Percentiles rank a stretch among this genome's conserved stretches.
These are phyloP conservation scores for Labeo catla DNA, from an alignment of 2,113 vertebrate genomes.

Conservation along the genomic window DNA sequence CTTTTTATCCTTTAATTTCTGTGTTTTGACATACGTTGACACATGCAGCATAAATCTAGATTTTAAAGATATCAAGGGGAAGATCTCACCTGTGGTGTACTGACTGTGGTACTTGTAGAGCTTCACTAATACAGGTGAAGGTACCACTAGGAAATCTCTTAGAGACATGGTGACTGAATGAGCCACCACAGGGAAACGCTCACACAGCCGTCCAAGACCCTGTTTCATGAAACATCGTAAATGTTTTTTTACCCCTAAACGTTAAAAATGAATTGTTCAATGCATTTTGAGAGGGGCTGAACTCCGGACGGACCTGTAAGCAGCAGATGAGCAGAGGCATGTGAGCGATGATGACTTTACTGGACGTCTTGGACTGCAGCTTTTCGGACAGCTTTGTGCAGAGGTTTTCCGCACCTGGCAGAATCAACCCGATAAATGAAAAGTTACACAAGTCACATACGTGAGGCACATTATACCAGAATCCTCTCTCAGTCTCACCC, in stretches of 20 bases:
- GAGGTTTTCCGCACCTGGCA: constrained; percentile 92
- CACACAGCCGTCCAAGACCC: constrained; percentile 93
- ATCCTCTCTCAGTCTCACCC: constrained; percentile 73
- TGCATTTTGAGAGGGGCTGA: neutral
- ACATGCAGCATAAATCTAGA: neutral
- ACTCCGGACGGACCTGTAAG: constrained; percentile 83
- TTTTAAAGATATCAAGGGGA: neutral
- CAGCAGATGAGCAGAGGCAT: constrained; percentile 97
- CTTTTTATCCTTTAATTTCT: too few relatives aligned
- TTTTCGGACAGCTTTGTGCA: constrained; percentile 97
- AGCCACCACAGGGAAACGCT: constrained; percentile 94
- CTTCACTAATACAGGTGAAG: constrained; percentile 96
- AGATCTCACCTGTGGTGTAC: constrained; percentile 84
- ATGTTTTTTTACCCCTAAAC: neutral
- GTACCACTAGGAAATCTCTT: constrained; percentile 94
- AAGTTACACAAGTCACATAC: neutral
- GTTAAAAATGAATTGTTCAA: neutral
- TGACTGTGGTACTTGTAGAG: constrained; percentile 98
- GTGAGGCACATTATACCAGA: neutral
- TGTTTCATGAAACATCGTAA: constrained; percentile 57
- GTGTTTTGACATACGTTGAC: neutral
- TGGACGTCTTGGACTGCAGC: constrained; percentile 97
- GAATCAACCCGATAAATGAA: neutral
- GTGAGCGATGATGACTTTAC: constrained; percentile 99
- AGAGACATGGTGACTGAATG: constrained; percentile 94